Evolutionary conservation across 2,113 vertebrate species (phyloP).

Genomic region (Maccullochella peelii): DNA sequence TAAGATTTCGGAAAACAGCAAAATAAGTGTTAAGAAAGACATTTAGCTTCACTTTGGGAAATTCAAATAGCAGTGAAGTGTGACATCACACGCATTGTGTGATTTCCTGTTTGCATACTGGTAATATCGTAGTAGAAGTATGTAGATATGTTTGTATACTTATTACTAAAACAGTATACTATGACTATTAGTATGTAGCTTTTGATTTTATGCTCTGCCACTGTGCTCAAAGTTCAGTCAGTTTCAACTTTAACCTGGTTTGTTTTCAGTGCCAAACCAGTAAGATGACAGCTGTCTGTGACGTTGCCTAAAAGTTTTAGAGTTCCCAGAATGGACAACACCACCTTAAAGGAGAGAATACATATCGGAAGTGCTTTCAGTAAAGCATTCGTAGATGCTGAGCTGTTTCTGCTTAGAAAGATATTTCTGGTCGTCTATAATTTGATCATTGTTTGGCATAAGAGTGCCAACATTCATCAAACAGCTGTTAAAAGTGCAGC

Average conservation of each 20-base stretch:
- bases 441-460: neutral
- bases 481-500: neutral
- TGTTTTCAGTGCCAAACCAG: neutral
- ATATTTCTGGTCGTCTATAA: neutral
- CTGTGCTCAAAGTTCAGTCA: too few relatives aligned
- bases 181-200: neutral
- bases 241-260: too few relatives aligned
- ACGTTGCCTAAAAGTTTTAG: neutral
- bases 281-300: neutral
- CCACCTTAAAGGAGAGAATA: neutral
- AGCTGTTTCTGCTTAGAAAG: neutral
- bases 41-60: too few relatives aligned
- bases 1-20: neutral
- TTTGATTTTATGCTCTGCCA: too few relatives aligned
- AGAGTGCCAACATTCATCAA: neutral
- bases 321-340: neutral
- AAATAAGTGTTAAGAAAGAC: too few relatives aligned
- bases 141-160: neutral
- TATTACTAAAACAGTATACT: neutral
- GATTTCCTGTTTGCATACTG: neutral
- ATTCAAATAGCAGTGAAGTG: too few relatives aligned
- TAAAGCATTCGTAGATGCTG: rapidly evolving
- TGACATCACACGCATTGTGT: too few relatives aligned
- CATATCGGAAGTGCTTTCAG: neutral
- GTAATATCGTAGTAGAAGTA: neutral